Base-by-base conservation (phyloP, 2,797 vertebrate species). In the Platyrinchus mystaceus region DNA sequence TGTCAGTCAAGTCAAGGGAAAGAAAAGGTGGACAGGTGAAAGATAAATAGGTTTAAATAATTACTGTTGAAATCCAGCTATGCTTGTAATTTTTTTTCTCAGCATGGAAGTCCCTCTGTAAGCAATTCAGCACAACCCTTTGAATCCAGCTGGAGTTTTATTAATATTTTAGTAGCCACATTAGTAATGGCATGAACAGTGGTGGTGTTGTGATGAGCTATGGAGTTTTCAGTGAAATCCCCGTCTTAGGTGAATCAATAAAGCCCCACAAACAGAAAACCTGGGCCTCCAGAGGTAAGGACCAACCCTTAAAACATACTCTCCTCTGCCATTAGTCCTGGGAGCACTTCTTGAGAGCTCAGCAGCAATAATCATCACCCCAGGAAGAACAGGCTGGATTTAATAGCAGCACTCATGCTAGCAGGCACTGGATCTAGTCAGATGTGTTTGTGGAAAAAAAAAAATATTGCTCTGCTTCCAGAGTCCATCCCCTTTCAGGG, bases 31-130 rank as follows among this genome's bases (percentile, higher is more conserved):
- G 87, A 93, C 91, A 91, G 90, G 46, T 44, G 44, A 93, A 95
- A 95, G 90, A 92, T 66, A 94, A 96, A 92, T 89, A 92, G 86
- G 52, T 93, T 95, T 93, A 88, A 95, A 92, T 89, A 94, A 95
- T 94, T 84, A 79, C 82, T 78, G 41, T 59, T 94, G 95, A 90
- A 95, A 95, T 75, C 62, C 4, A 3, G 78, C 88, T 94, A 78
- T 52, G 78, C 93, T 90, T 90, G 94, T 96, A 94, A 96, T 95
- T 89, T 93, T 93, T 95, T 95, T 92, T 96, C 95, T 80, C 95
- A 96, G 96, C 92, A 77, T 94, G 96, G 85, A 95, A 91, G 90
- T 82, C 60, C 75, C 87, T 84, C 92, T 84, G 67, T 60, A 95
- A 87, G 92, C 84, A 90, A 73, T 89, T 92, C 91, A 90, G 82